These are phyloP conservation scores for Pleuronectes platessa DNA, from an alignment of 2,113 vertebrate genomes.

Conservation along the genomic window DNA sequence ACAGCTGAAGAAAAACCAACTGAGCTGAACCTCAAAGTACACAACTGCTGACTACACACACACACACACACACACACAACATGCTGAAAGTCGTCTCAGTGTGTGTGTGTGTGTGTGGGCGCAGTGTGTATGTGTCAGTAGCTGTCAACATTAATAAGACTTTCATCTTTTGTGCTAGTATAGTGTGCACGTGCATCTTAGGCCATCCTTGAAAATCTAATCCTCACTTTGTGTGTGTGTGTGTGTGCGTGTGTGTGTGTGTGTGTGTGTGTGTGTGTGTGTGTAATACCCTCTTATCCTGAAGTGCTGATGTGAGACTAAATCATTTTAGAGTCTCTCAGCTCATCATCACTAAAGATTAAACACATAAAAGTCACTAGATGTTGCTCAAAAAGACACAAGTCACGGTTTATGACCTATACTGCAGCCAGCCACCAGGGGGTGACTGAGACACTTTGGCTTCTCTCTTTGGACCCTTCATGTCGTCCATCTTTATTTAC, in stretches of 20 bases:
- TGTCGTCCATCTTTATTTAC: background rate
- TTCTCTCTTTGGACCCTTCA: background rate
- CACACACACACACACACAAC: too few species aligned
- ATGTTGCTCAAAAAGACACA: background rate
- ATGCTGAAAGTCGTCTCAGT: too few species aligned
- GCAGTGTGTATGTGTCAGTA: slow-evolving; percentile 13
- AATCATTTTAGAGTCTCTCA: background rate
- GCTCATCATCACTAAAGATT: background rate
- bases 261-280: background rate
- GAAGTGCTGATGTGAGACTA: background rate
- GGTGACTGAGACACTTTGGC: background rate
- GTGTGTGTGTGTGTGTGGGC: background rate
- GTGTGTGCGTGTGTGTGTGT: background rate
- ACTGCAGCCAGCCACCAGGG: background rate
- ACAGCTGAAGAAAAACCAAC: too few species aligned
- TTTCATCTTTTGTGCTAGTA: too few species aligned
- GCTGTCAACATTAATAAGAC: background rate
- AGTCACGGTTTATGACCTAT: background rate
- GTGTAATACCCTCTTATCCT: background rate
- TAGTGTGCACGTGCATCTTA: too few species aligned
- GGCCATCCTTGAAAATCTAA: background rate
- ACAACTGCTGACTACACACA: too few species aligned
- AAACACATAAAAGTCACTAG: background rate
- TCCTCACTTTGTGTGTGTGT: background rate
- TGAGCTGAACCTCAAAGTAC: too few species aligned